These are phyloP conservation scores for Heliangelus exortis DNA, from an alignment of 2,797 vertebrate genomes.

Conservation along the genomic window DNA sequence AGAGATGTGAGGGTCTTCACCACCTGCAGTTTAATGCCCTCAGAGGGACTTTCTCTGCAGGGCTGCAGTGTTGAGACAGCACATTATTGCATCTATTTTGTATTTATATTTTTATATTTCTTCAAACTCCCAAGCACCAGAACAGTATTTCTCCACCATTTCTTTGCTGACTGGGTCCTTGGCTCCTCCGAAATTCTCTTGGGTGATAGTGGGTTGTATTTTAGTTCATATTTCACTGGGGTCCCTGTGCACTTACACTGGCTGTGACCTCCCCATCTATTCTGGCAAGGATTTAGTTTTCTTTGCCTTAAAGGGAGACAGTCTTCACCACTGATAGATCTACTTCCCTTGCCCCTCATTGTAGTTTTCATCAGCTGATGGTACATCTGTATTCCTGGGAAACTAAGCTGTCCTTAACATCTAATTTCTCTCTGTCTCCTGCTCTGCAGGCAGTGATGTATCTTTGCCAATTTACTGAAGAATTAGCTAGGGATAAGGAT, in stretches of 20 bases:
- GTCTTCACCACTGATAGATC: slow-evolving; percentile 22
- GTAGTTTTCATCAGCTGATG: slow-evolving; percentile 37
- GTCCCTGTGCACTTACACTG: rapidly evolving
- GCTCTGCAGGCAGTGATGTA: slow-evolving; percentile 33
- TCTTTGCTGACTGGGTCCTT: background rate
- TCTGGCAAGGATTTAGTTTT: slow-evolving; percentile 2
- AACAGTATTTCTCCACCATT: background rate
- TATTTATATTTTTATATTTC: background rate
- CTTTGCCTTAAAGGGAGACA: slow-evolving; percentile 53
- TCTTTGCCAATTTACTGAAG: slow-evolving; percentile 58
- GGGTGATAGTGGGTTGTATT: background rate
- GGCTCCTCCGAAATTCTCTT: background rate
- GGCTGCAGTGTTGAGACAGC: background rate
- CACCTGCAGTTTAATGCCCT: background rate
- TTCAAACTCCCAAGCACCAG: background rate
- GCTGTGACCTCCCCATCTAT: background rate
- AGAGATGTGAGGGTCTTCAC: background rate
- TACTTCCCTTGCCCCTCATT: background rate
- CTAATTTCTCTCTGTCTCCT: slow-evolving; percentile 62
- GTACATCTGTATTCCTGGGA: slow-evolving; percentile 60
- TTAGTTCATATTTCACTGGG: background rate
- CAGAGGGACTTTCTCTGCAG: background rate
- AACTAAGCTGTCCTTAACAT: slow-evolving; percentile 11
- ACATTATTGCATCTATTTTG: background rate
- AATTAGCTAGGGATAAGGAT: slow-evolving; percentile 57